phyloP scores from a whole-genome alignment of 2,888 invertebrate species.

The Eutolmus rufibarbis region DNA sequence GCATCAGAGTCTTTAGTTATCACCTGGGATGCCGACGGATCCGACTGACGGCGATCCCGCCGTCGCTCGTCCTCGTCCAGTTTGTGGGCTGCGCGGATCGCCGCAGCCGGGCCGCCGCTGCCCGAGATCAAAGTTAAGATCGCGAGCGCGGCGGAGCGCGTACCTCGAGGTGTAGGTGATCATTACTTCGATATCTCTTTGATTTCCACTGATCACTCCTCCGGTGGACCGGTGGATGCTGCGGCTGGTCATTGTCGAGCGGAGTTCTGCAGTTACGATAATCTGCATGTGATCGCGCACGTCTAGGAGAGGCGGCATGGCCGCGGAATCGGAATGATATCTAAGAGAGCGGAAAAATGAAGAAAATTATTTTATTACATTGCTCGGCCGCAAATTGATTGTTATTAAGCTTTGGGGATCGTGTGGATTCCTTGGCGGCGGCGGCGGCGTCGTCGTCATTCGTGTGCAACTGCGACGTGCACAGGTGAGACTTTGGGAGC shows the following conservation, averaged over 20 bases:
- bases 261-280: slow-evolving; percentile 31
- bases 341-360: slow-evolving; percentile 53
- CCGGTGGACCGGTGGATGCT: neutral
- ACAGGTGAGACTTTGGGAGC: neutral
- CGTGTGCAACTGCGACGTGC: slow-evolving; percentile 34
- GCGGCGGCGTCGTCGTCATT: neutral
- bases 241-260: slow-evolving; percentile 16
- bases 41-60: slow-evolving; percentile 1
- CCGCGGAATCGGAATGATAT: slow-evolving; percentile 28
- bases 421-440: neutral
- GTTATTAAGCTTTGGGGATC: slow-evolving; percentile 52
- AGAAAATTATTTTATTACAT: slow-evolving; percentile 51
- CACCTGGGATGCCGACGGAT: slow-evolving; percentile 57
- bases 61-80: neutral
- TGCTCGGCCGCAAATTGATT: slow-evolving; percentile 59
- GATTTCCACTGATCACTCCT: slow-evolving; percentile 41
- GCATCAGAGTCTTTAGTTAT: slow-evolving; percentile 60
- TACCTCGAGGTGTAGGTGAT: slow-evolving; percentile 52
- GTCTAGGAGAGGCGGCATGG: slow-evolving; percentile 39
- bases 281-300: slow-evolving; percentile 49
- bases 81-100: neutral
- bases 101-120: neutral
- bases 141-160: slow-evolving; percentile 49
- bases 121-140: slow-evolving; percentile 39
- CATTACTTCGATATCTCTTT: slow-evolving; percentile 46